Evolutionary conservation across 92 coral and sea anemone genomes (phyloP).

Genomic region (Heliopora coerulea): DNA sequence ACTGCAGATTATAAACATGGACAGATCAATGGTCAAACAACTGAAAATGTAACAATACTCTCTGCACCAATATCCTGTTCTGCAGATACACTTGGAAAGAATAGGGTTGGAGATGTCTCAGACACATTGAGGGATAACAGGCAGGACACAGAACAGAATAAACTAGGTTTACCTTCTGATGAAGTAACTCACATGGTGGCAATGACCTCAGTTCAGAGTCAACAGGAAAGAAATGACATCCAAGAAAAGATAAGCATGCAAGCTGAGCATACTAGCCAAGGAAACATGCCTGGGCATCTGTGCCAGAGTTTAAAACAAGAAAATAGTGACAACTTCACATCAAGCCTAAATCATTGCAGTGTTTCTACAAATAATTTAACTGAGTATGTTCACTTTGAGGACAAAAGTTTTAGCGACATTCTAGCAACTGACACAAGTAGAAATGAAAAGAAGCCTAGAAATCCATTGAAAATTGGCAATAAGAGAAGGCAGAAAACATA

Average conservation of each 20-base stretch:
- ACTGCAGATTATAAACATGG: neutral
- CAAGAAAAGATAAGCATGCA: constrained; percentile 30
- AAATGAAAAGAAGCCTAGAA: neutral
- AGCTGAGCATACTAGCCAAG: neutral
- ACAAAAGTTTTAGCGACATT: neutral
- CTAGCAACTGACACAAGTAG: neutral
- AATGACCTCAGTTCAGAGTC: no score
- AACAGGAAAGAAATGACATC: constrained; percentile 4
- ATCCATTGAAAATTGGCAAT: neutral
- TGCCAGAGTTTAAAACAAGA: neutral
- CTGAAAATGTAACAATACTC: neutral
- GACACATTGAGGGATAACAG: neutral
- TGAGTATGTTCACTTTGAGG: neutral
- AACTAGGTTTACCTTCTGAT: no score
- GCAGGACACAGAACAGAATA: neutral
- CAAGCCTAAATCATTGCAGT: neutral
- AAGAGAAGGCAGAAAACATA: neutral
- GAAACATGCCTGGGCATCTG: neutral
- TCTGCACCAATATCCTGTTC: neutral
- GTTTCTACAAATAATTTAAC: neutral
- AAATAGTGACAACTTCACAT: neutral
- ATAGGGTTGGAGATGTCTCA: neutral
- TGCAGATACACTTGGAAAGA: neutral
- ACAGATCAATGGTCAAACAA: neutral
- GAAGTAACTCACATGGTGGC: no score